phyloP scores from a whole-genome alignment of 2,113 vertebrate genomes.

The Anhinga rufa region DNA sequence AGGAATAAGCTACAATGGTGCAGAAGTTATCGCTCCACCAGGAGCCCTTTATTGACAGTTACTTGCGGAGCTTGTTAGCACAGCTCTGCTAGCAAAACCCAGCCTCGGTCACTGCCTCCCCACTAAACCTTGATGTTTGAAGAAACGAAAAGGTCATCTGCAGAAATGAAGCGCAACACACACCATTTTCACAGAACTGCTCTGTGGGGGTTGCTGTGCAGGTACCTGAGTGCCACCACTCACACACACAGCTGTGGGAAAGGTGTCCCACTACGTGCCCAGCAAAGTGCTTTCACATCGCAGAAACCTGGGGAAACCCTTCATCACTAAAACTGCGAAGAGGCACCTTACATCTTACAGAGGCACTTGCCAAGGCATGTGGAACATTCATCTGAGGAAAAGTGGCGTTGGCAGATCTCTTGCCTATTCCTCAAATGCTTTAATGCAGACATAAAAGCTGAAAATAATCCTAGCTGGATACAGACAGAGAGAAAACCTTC shows the following conservation, averaged over 20 bases:
- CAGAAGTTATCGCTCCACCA: background rate
- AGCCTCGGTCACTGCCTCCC: background rate
- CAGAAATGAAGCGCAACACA: background rate
- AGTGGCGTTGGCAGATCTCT: background rate
- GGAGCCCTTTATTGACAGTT: conserved; percentile 1
- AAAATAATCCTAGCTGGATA: background rate
- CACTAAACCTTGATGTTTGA: background rate
- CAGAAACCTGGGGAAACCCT: background rate
- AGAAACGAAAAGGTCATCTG: background rate
- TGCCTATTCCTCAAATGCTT: background rate
- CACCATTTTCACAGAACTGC: background rate
- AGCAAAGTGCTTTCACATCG: background rate
- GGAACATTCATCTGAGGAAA: background rate
- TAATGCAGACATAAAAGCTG: background rate
- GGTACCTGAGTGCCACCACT: background rate
- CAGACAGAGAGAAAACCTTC: background rate
- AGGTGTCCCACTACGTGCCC: fast-evolving
- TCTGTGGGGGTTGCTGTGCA: background rate
- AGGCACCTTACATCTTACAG: background rate
- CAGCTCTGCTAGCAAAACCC: background rate
- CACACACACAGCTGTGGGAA: fast-evolving
- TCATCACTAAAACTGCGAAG: background rate
- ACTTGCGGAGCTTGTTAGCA: background rate
- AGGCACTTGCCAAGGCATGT: no score
- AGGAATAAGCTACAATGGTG: background rate